Conservation (phyloP, 2,113 vertebrate genomes). For the Melanerpes aurifrons region DNA sequence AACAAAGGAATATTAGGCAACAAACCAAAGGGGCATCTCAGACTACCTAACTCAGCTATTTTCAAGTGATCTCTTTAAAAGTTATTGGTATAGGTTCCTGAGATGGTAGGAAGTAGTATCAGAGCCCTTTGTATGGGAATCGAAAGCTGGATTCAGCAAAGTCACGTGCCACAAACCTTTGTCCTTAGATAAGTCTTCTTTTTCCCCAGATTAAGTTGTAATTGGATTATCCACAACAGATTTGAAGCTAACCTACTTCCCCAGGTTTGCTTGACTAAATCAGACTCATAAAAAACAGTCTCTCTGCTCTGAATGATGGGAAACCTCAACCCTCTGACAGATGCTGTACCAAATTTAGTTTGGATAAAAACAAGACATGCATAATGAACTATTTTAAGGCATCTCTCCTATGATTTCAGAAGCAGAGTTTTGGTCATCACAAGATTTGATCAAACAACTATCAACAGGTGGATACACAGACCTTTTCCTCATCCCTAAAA, state of each 20-base stretch:
- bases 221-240: background rate
- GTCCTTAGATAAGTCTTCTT: background rate
- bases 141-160: background rate
- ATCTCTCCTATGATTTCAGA: background rate
- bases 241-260: background rate
- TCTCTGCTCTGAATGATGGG: background rate
- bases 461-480: background rate
- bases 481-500: background rate
- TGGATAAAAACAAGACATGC: background rate
- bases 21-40: background rate
- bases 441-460: background rate
- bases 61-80: background rate
- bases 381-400: background rate
- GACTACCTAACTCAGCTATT: background rate
- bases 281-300: background rate
- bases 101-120: background rate
- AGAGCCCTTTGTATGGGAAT: background rate
- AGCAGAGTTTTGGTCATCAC: background rate
- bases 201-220: background rate
- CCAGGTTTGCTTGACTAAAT: background rate
- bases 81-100: fast-evolving
- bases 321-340: background rate
- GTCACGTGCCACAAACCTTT: background rate
- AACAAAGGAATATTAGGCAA: background rate
- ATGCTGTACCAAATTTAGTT: background rate